phyloP scores from a whole-genome alignment of 2,113 vertebrate genomes.

The Myocastor coypus region DNA sequence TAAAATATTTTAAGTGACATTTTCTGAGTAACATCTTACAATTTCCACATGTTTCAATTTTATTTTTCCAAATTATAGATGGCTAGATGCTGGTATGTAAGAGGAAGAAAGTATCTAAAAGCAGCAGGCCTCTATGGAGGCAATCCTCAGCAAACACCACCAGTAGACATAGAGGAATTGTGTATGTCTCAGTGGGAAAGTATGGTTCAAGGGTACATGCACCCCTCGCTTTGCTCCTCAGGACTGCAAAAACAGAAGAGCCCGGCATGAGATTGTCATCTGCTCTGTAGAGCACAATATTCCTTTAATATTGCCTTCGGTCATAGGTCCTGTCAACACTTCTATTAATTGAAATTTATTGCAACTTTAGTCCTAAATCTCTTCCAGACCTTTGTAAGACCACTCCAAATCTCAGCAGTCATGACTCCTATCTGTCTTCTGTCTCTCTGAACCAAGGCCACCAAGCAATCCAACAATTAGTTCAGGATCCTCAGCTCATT shows the following conservation, averaged over 20 bases:
- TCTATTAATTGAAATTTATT: background rate
- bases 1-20: background rate
- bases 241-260: background rate
- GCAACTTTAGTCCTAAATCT: background rate
- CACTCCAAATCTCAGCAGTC: background rate
- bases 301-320: background rate
- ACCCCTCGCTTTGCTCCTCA: background rate
- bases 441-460: background rate
- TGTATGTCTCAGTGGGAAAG: background rate
- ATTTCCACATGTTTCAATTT: background rate
- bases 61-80: background rate
- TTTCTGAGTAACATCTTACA: background rate
- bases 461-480: background rate
- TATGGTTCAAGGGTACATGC: background rate
- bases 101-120: background rate
- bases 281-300: background rate
- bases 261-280: background rate
- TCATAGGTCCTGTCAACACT: background rate
- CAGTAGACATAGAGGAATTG: background rate
- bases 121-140: background rate
- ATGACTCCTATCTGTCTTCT: background rate
- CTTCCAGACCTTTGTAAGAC: background rate
- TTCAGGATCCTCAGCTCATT: background rate
- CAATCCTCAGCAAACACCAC: background rate
- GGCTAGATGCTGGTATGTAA: accelerated